Evolutionary conservation across 2,113 vertebrate genomes (phyloP).

Genomic region (Rhodinocichla rosea): DNA sequence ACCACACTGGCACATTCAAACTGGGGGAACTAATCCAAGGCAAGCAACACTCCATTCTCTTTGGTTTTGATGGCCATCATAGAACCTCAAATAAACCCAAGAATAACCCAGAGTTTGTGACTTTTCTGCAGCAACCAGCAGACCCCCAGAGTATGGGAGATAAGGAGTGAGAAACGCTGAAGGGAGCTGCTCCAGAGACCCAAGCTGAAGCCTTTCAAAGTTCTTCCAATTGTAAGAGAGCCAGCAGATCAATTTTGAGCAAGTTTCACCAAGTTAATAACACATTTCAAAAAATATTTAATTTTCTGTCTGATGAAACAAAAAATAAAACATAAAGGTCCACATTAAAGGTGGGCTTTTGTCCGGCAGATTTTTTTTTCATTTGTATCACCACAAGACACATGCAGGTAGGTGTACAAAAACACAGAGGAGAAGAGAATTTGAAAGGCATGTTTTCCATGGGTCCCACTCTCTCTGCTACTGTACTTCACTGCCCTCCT

Average conservation of each 20-base stretch:
- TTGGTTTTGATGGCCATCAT: neutral
- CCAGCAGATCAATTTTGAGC: neutral
- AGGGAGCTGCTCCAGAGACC: neutral
- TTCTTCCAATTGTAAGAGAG: neutral
- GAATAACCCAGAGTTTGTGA: neutral
- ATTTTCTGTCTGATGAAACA: neutral
- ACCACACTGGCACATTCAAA: accelerated
- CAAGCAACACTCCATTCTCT: neutral
- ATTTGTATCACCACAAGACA: accelerated
- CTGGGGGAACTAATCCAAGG: neutral
- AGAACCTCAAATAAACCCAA: neutral
- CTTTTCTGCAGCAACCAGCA: neutral
- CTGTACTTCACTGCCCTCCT: neutral
- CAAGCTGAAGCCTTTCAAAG: neutral
- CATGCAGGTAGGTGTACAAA: neutral
- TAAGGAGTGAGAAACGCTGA: accelerated
- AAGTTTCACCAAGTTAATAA: neutral
- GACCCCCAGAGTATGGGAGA: accelerated
- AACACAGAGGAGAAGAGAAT: neutral
- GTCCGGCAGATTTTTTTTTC: neutral
- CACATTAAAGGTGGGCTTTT: neutral
- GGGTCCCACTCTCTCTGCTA: neutral
- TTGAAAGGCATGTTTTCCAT: neutral
- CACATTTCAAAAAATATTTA: accelerated
- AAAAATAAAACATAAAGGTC: neutral